phyloP scores from a whole-genome alignment of 2,113 vertebrate species.

The Antigone vipio region DNA sequence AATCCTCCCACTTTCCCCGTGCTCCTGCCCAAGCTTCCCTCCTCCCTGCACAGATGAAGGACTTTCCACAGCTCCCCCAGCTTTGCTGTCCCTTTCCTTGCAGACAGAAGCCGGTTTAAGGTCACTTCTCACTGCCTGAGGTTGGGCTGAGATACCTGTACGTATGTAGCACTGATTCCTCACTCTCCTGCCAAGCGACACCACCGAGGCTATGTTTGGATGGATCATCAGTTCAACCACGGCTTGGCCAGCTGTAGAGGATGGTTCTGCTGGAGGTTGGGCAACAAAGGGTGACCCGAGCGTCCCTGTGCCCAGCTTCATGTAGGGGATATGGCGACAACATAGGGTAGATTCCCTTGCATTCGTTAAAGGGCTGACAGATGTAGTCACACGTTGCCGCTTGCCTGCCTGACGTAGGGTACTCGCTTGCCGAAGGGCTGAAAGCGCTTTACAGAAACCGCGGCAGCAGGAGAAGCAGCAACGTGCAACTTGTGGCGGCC shows the following conservation, averaged over 20 bases:
- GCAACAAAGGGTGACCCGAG: background rate
- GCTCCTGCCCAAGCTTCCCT: background rate
- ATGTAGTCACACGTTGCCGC: background rate
- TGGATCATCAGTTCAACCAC: background rate
- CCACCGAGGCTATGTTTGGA: fast-evolving
- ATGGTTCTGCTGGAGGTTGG: background rate
- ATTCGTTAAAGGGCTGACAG: fast-evolving
- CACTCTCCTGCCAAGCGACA: background rate
- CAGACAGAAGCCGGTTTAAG: background rate
- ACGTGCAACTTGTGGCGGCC: background rate
- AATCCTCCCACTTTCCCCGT: background rate
- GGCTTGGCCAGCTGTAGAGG: background rate
- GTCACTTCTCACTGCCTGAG: background rate
- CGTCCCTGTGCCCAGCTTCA: background rate
- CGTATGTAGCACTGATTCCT: fast-evolving
- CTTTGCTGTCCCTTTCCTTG: background rate
- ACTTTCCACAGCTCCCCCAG: background rate
- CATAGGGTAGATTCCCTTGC: fast-evolving
- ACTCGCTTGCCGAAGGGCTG: background rate
- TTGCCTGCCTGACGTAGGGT: background rate
- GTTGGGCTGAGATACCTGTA: background rate
- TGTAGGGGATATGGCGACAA: background rate
- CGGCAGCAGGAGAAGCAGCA: background rate
- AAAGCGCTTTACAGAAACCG: background rate
- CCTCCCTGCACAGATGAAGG: background rate